Evolutionary conservation across 1,140 invertebrate genomes (phyloP), one percentile per base, ranked within the genome.

Genomic region (Drosophila obscura): DNA sequence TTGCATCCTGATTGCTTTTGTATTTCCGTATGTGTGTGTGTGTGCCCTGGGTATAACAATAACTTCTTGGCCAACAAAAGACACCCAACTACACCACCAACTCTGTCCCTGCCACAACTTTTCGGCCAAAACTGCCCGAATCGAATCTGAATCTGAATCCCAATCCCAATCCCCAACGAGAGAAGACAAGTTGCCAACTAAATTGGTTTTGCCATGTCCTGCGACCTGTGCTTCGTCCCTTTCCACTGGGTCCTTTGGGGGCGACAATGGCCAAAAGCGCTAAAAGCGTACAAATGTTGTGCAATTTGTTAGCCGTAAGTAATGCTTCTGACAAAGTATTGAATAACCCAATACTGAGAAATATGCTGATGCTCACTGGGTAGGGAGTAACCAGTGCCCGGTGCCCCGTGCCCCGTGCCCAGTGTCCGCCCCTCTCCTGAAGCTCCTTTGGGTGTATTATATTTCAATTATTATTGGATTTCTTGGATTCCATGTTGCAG

Each of bases 1-100:
- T 85, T 87, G 68, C 73, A 84, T 84, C 68, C 68, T 68, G 68
- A 84, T 81, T 87, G 82, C 82, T 44, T 75, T 77, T 60, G 52
- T 13, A 56, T 49, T 16, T 24, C 55, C 55, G 2, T 35, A 5
- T 57, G 53, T 22, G 22, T 28, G 9, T 55, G 56, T 28, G 26
- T 7, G 26, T 13, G 35, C n/a, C 35, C 43, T 4, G 49, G 45
- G 43, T 57, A n/a, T 52, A 60, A 64, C 60, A 64, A 61, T 78
- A 83, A 61, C 65, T 83, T 75, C 65, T 83, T 75, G 49, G 50
- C 39, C 26, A 74, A 59, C 50, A 78, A 67, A 46, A 13, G 52
- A 64, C 46, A 73, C 53, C 58, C 63, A 19, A 81, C 64, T 75
- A 35, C 11, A 11, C 22, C 22, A 2, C 22, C 22, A 24, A 24